These are phyloP conservation scores for Coccyzus lansbergi DNA, from an alignment of 2,797 vertebrate species.

Conservation along the genomic window DNA sequence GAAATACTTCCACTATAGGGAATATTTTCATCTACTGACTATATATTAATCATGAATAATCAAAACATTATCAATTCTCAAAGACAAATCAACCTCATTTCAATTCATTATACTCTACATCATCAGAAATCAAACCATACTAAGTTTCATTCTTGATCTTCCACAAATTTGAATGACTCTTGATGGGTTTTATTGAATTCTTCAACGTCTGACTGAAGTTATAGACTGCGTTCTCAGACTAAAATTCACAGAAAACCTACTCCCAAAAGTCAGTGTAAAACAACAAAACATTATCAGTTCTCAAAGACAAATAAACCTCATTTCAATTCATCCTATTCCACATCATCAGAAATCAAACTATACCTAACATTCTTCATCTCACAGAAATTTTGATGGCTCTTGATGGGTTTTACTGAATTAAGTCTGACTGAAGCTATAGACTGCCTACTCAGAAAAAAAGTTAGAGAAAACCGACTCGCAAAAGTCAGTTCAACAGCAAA, in stretches of 20 bases:
- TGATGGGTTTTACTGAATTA: neutral
- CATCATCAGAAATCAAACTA: neutral
- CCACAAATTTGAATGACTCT: neutral
- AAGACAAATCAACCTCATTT: neutral
- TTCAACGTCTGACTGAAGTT: neutral
- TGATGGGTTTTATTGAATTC: neutral
- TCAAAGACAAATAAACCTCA: neutral
- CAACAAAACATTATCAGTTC: too few relatives aligned
- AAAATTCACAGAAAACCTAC: neutral
- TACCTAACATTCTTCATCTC: neutral
- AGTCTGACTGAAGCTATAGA: neutral
- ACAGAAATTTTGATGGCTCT: neutral
- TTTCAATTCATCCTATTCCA: neutral
- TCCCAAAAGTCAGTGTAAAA: neutral
- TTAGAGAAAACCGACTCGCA: neutral
- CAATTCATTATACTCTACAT: neutral
- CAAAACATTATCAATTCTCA: neutral
- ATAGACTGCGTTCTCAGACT: neutral
- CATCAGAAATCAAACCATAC: neutral
- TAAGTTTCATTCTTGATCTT: neutral
- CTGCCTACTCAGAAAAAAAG: neutral
- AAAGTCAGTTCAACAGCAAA: neutral
- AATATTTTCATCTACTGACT: neutral
- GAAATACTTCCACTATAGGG: neutral
- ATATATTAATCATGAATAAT: neutral